Evolutionary conservation across 2,888 invertebrate genomes (phyloP).

Genomic region (Tachystola acroxantha): DNA sequence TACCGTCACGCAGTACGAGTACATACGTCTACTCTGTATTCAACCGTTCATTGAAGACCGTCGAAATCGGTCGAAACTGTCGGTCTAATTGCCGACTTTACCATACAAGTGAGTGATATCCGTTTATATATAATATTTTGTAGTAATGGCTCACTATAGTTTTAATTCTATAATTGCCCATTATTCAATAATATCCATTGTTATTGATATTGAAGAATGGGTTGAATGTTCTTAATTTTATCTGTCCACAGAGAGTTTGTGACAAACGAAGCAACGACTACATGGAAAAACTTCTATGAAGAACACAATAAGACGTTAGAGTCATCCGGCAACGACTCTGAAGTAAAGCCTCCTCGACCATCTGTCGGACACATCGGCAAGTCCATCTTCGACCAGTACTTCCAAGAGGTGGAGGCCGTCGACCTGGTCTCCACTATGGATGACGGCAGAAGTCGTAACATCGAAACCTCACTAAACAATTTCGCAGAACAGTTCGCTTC

Average conservation of each 20-base stretch:
- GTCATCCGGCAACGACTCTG: conserved; percentile 54
- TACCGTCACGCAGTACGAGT: no score
- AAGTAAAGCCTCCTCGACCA: conserved; percentile 28
- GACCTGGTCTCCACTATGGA: conserved; percentile 34
- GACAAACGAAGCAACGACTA: conserved; percentile 64
- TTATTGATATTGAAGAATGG: no score
- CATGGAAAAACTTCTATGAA: conserved; percentile 69
- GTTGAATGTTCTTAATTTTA: no score
- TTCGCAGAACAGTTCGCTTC: conserved; percentile 41
- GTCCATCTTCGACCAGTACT: conserved; percentile 54
- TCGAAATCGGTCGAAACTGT: no score
- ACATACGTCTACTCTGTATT: no score
- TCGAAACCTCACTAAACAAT: conserved; percentile 40
- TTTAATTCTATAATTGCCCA: no score
- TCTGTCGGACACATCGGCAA: conserved; percentile 52
- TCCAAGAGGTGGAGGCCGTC: conserved; percentile 51
- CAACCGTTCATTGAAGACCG: no score
- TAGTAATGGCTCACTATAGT: no score
- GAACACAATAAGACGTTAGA: conserved; percentile 64
- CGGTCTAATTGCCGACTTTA: no score
- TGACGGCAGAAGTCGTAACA: conserved; percentile 25
- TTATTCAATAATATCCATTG: no score
- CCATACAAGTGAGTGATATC: no score
- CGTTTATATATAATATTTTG: no score
- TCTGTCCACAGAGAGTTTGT: conserved; percentile 51